phyloP scores from a whole-genome alignment of 2,113 vertebrate species.

The Gnathonemus echidnorhynchus region DNA sequence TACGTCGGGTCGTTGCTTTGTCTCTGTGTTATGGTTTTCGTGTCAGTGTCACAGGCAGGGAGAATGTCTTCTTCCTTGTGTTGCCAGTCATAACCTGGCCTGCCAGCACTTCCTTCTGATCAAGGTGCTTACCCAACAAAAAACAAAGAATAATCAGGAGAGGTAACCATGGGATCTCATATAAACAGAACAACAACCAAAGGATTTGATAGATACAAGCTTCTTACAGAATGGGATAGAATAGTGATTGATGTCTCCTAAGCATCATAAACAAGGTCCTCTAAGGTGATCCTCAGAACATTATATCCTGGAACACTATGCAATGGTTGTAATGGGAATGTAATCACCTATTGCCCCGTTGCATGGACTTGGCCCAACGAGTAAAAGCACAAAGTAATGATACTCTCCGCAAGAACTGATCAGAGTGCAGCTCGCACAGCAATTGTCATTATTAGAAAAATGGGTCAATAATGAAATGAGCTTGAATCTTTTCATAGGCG shows the following conservation, averaged over 20 bases:
- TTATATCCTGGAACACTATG: neutral
- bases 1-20: neutral
- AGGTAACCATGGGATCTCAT: neutral
- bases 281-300: neutral
- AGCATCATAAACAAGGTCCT: neutral
- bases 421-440: neutral
- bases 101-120: neutral
- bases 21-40: neutral
- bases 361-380: neutral
- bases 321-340: neutral
- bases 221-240: neutral
- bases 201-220: neutral
- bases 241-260: neutral
- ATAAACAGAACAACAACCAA: neutral
- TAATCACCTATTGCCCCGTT: neutral
- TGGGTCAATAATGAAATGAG: constrained; percentile 3
- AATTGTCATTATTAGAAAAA: neutral
- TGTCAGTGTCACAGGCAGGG: neutral
- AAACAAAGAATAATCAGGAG: neutral
- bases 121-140: neutral
- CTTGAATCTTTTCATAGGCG: neutral
- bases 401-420: neutral
- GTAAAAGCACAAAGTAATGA: neutral
- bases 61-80: neutral
- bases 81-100: neutral